Base-by-base conservation (phyloP, 2,888 invertebrate species). In the Lasius fuliginosus region DNA sequence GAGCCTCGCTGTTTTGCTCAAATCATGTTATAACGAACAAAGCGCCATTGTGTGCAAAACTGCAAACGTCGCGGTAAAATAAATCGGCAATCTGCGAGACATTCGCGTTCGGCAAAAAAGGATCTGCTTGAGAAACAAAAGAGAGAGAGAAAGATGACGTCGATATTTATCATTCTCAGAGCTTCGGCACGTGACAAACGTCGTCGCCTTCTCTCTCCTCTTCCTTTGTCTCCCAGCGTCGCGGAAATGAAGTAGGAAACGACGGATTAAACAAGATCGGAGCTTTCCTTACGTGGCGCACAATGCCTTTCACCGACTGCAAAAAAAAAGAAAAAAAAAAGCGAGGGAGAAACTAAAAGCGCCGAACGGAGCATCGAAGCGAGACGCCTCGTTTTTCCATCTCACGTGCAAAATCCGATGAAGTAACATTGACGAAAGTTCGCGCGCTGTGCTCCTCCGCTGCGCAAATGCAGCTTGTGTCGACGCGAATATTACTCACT, bases 401-500 rank as follows among this genome's bases (percentile, higher is more conserved):
- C 62, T 49, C 82, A 12, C 23, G 74, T 58, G 60, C 46, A 27
- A 76, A 75, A 62, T 36, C 69, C 27, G 60, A 62, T 73, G 76
- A 77, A 64, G 81, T 87, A 88, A 82, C 81, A 82, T 85, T 77
- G 87, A 88, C 82, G 85, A 87, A 87, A 89, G 89, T 89, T 36
- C 42, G 23, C 23, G 23, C 23, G 64, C n/a, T 36, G 36, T 53
- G 65, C 33, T 49, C 18, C 42, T 75, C 42, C 60, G 85, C 90
- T 90, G 90, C 90, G 90, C 87, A 90, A 90, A 88, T 90, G 85
- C 83, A 40, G 33, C 49, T 46, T 76, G 49, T 83, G 87, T 53
- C 53, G 53, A n/a, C 83, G 89, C 36, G 89, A 89, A 90, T 90
- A 90, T 89, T 90, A 89, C 88, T 86, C 89, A 82, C 53, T 87